phyloP scores from a whole-genome alignment of 2,113 vertebrate genomes.

The Myanophis thanlyinensis region DNA sequence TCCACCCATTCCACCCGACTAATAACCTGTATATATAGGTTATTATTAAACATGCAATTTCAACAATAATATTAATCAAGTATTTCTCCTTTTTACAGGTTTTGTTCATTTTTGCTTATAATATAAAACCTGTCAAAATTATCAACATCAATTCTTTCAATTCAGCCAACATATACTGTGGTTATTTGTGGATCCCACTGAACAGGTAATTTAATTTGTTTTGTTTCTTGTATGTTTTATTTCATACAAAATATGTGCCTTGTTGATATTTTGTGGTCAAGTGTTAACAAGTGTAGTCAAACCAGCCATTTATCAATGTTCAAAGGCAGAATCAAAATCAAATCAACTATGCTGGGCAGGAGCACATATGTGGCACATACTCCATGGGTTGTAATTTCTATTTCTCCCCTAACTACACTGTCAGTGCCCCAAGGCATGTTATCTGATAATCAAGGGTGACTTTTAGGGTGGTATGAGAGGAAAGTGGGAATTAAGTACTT shows the following conservation, averaged over 20 bases:
- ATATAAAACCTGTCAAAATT: conserved; percentile 45
- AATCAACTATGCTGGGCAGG: no score
- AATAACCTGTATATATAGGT: no score
- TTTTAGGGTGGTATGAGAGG: neutral
- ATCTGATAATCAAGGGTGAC: neutral
- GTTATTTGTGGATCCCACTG: conserved; percentile 61
- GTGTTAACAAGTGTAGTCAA: neutral
- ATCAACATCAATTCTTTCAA: conserved; percentile 43
- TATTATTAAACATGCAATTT: neutral
- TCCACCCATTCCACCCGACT: no score
- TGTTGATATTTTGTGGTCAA: neutral
- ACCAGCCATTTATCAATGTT: neutral
- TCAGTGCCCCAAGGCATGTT: neutral
- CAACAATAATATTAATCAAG: neutral
- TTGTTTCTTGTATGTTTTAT: conserved; percentile 63
- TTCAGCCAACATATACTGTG: conserved; percentile 49
- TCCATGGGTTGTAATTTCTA: neutral
- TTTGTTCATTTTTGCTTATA: conserved; percentile 68
- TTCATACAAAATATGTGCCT: conserved; percentile 36
- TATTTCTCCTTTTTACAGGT: conserved; percentile 46
- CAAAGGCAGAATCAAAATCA: neutral
- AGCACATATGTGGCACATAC: neutral
- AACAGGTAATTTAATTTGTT: conserved; percentile 56
- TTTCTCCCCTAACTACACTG: neutral
- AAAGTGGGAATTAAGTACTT: neutral